Evolutionary conservation across 2,113 vertebrate genomes (phyloP).

Genomic region (Catagonus wagneri): DNA sequence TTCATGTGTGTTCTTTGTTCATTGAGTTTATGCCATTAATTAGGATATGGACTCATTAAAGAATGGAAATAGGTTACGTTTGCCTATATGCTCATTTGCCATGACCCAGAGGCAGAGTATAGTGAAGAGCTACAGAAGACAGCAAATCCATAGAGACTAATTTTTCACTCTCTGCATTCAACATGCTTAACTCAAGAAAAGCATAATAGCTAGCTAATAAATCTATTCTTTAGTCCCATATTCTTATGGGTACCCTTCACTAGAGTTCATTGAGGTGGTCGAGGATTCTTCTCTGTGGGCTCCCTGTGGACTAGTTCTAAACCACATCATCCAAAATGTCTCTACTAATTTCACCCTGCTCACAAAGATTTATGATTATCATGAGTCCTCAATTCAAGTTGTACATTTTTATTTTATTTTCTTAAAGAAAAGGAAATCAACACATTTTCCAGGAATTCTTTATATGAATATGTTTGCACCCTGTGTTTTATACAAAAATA

Average conservation of each 20-base stretch:
- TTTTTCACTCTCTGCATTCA: neutral
- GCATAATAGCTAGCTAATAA: neutral
- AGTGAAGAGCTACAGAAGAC: neutral
- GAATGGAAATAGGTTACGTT: neutral
- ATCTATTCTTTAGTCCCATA: neutral
- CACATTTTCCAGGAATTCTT: slow-evolving; percentile 64
- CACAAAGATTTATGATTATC: slow-evolving; percentile 39
- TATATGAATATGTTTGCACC: slow-evolving; percentile 60
- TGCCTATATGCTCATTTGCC: neutral
- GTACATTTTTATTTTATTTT: slow-evolving; percentile 65
- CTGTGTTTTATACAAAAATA: slow-evolving; percentile 61
- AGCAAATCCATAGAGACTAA: neutral
- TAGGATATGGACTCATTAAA: neutral
- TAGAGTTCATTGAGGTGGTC: neutral
- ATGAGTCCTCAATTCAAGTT: slow-evolving; percentile 40
- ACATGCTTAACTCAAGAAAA: neutral
- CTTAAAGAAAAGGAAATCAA: slow-evolving; percentile 52
- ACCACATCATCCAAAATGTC: neutral
- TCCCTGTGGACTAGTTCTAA: neutral
- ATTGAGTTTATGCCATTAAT: neutral
- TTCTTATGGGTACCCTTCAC: neutral
- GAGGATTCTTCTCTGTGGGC: neutral
- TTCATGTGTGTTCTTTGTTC: neutral
- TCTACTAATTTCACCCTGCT: neutral
- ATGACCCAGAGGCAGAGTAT: neutral